phyloP scores from a whole-genome alignment of 2,888 invertebrate genomes.

The Hydriomena furcata region DNA sequence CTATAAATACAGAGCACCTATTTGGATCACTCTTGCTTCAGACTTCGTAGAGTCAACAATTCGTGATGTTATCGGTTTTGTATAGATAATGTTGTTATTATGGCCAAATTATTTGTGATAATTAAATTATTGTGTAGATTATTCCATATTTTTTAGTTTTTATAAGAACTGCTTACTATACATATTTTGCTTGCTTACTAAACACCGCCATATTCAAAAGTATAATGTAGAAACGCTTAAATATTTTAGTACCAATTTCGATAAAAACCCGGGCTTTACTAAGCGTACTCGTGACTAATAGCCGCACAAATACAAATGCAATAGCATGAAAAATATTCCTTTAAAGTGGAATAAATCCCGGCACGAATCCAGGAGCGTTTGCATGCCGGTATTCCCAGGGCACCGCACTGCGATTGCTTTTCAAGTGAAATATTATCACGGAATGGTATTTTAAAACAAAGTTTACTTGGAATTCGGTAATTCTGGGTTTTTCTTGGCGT shows the following conservation, averaged over 20 bases:
- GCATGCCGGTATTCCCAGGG: slow-evolving; percentile 31
- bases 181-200: too few species aligned
- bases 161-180: too few species aligned
- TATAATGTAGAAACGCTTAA: too few species aligned
- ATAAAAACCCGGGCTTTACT: slow-evolving; percentile 1
- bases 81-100: too few species aligned
- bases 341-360: slow-evolving; percentile 18
- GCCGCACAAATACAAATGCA: slow-evolving; percentile 6
- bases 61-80: too few species aligned
- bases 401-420: slow-evolving; percentile 33
- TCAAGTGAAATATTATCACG: slow-evolving; percentile 36
- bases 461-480: slow-evolving; percentile 20
- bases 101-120: too few species aligned
- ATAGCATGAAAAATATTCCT: slow-evolving; percentile 16
- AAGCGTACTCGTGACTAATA: slow-evolving; percentile 17
- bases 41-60: too few species aligned
- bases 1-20: too few species aligned
- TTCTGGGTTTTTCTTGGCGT: slow-evolving; percentile 12
- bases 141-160: too few species aligned
- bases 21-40: too few species aligned
- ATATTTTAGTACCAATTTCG: slow-evolving; percentile 3
- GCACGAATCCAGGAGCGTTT: slow-evolving; percentile 22
- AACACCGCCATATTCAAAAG: too few species aligned
- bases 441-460: slow-evolving; percentile 27
- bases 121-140: too few species aligned